Evolutionary conservation across 2,888 invertebrate species (phyloP), one percentile per base, ranked within the genome.

Genomic region (Trissonchulus sp.): DNA sequence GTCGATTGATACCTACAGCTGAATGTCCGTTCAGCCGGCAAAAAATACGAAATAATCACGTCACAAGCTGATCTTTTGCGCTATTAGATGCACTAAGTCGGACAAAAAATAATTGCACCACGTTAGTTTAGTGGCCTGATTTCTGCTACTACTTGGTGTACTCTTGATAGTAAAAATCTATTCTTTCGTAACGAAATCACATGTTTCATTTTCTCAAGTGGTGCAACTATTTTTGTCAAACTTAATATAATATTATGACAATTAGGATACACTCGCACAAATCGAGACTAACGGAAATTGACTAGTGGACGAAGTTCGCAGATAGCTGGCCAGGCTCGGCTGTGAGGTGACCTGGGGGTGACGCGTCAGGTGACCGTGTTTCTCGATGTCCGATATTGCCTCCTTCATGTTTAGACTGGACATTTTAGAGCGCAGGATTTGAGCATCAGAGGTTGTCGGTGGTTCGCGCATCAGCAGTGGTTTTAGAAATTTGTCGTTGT

Each of bases 401-500:
- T 77, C 77, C 35, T 77, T 77, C 36, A 77, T 35, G 34, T 35
- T 77, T 1, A 77, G 74, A 38, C 68, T 77, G 28, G 74, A 78
- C 28, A 60, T 78, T n/a, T n/a, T n/a, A 15, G 34, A 34, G 34
- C 77, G 30, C 23, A 77, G 3, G 74, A 77, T 62, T 15, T 65
- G 34, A 36, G 30, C 71, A 65, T 77, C 77, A 30, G 30, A 8
- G 15, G 72, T 33, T 28, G 1, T 28, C 23, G 77, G 77, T 23
- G 62, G 36, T 18, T 84, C 91, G 80, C 93, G 89, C 79, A 94
- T 88, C 80, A 96, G 87, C 83, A 92, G 90, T 33, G 94, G 95
- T 79, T 94, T 90, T 81, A 97, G 91, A 86, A 93, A 96, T 84
- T 91, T 90, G 87, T 93, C 94, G 87, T 96, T 95, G 86, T 94